A percentile compares a stretch with the other conserved stretches of the same genome.
These are phyloP conservation scores for Drosophila bifasciata DNA, from an alignment of 1,140 invertebrate species.

Conservation along the genomic window DNA sequence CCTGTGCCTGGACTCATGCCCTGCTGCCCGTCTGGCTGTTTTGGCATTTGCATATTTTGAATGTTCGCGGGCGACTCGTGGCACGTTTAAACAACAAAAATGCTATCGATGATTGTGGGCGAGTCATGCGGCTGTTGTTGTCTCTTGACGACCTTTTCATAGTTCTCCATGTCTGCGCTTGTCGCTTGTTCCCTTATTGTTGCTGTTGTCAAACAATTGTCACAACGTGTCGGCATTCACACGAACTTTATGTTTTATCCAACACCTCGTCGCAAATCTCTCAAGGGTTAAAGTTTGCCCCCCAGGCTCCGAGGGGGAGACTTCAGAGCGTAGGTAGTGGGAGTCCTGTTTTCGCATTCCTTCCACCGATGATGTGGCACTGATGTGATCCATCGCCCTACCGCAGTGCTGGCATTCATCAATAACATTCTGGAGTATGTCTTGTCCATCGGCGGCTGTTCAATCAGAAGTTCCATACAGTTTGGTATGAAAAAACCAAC, in stretches of 20 bases:
- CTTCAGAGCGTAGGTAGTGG: too few relatives aligned
- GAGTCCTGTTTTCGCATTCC: too few relatives aligned
- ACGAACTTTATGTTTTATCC: slow-evolving; percentile 82
- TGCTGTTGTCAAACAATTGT: slow-evolving; percentile 78
- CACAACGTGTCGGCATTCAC: slow-evolving; percentile 83
- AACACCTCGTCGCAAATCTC: slow-evolving; percentile 64
- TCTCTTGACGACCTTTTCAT: slow-evolving; percentile 64
- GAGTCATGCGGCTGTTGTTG: slow-evolving; percentile 54
- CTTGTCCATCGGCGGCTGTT: slow-evolving; percentile 26
- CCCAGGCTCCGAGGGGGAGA: background rate
- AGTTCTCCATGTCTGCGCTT: slow-evolving; percentile 40
- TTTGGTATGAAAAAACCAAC: slow-evolving; percentile 70
- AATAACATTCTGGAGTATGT: slow-evolving; percentile 41
- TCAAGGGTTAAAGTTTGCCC: slow-evolving; percentile 53
- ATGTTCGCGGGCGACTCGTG: slow-evolving; percentile 70
- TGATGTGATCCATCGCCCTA: slow-evolving; percentile 53
- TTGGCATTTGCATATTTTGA: slow-evolving; percentile 79
- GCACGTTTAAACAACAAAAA: slow-evolving; percentile 66
- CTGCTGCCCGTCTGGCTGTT: slow-evolving; percentile 36
- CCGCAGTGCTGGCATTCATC: slow-evolving; percentile 61
- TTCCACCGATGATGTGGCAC: background rate
- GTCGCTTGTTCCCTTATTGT: slow-evolving; percentile 30
- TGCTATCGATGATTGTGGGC: slow-evolving; percentile 72
- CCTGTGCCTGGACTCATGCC: slow-evolving; percentile 4
- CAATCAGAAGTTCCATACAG: slow-evolving; percentile 63